phyloP scores from a whole-genome alignment of 2,797 vertebrate genomes.

The Cuniculus paca region DNA sequence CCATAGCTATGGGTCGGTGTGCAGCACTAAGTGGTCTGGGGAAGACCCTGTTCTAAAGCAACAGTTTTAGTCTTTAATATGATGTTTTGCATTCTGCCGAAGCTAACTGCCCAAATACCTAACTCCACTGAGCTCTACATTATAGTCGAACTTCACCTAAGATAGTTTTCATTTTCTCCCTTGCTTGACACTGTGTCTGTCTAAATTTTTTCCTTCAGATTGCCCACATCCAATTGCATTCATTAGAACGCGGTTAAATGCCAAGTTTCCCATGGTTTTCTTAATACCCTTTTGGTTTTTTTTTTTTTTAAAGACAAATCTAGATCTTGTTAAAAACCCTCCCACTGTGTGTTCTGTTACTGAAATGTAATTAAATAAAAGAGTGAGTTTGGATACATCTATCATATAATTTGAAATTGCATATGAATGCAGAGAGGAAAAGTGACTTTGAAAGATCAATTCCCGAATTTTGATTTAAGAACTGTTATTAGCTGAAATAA shows the following conservation, averaged over 20 bases:
- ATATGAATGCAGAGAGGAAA: slow-evolving; percentile 86
- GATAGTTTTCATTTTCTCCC: slow-evolving; percentile 34
- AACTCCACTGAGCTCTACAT: not conserved
- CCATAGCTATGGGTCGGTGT: not conserved
- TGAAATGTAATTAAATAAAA: slow-evolving; percentile 89
- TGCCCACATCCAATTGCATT: slow-evolving; percentile 83
- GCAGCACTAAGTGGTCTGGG: not conserved
- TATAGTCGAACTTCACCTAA: slow-evolving; percentile 54
- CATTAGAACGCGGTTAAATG: slow-evolving; percentile 78
- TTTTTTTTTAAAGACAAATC: slow-evolving; percentile 79
- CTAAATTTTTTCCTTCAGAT: slow-evolving; percentile 81
- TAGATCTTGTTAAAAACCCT: slow-evolving; percentile 87
- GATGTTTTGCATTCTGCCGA: not conserved
- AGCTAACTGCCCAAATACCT: not conserved
- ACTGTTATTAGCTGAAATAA: slow-evolving; percentile 89
- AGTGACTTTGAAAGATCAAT: slow-evolving; percentile 89
- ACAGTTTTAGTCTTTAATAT: not conserved
- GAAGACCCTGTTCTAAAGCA: not conserved
- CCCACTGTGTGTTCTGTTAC: slow-evolving; percentile 86
- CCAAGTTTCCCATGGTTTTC: slow-evolving; percentile 85
- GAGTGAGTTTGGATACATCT: slow-evolving; percentile 87
- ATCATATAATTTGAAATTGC: slow-evolving; percentile 89
- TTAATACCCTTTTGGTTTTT: slow-evolving; percentile 82
- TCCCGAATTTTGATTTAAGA: slow-evolving; percentile 89
- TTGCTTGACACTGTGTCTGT: slow-evolving; percentile 68